phyloP scores from a whole-genome alignment of 2,888 invertebrate species.

The Gastracanthus pulcherrimus region DNA sequence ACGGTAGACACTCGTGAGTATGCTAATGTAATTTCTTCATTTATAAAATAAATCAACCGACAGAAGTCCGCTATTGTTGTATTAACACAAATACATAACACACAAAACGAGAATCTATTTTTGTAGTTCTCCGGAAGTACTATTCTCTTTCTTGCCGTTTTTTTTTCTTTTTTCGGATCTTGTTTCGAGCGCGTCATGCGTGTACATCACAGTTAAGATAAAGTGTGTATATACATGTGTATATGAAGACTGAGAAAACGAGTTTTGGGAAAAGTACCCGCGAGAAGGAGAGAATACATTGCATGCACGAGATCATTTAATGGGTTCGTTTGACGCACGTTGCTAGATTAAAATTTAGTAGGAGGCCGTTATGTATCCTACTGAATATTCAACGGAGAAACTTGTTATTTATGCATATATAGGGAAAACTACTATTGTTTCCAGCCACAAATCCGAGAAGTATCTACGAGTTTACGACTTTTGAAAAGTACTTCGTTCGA shows the following conservation, averaged over 20 bases:
- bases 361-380: background rate
- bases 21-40: background rate
- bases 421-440: conserved; percentile 14
- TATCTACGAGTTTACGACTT: no score
- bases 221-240: background rate
- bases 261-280: conserved; percentile 40
- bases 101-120: background rate
- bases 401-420: conserved; percentile 27
- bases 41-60: background rate
- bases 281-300: background rate
- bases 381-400: conserved; percentile 44
- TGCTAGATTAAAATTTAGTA: conserved; percentile 37
- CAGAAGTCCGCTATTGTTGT: background rate
- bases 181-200: background rate
- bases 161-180: conserved; percentile 4
- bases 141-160: background rate
- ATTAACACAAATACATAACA: background rate
- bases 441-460: background rate
- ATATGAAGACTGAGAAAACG: background rate
- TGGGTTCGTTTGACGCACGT: conserved; percentile 35
- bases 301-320: conserved; percentile 23
- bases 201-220: background rate
- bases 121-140: conserved; percentile 8
- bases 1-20: background rate
- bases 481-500: no score